These are phyloP conservation scores for Chrysomallon squamiferum DNA, from an alignment of 1,140 invertebrate genomes.

Conservation along the genomic window DNA sequence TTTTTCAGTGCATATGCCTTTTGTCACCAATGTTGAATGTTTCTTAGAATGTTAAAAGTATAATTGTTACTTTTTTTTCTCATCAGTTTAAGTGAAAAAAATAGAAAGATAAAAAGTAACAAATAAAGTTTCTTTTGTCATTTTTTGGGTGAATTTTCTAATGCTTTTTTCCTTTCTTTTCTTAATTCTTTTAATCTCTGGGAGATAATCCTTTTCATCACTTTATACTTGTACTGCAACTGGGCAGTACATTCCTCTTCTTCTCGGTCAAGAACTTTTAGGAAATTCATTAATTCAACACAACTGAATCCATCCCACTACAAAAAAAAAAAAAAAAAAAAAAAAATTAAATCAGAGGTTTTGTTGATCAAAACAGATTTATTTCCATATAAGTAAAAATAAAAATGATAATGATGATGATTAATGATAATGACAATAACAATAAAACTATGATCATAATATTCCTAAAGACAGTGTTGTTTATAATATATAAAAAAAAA, in stretches of 20 bases:
- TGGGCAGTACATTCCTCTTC: conserved; percentile 68
- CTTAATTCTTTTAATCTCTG: conserved; percentile 47
- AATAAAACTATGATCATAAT: no score
- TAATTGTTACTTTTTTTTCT: no score
- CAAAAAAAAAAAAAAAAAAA: conserved; percentile 23
- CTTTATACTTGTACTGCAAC: conserved; percentile 67
- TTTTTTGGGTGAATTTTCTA: no score
- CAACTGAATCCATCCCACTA: conserved; percentile 71
- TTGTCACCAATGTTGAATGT: no score
- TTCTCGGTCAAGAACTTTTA: conserved; percentile 69
- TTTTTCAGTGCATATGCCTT: no score
- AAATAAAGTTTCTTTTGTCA: no score
- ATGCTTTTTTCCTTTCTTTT: conserved; percentile 24
- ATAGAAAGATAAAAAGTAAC: no score
- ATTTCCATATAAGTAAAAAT: neutral
- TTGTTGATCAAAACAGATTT: neutral
- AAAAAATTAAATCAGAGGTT: neutral
- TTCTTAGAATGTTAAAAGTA: no score
- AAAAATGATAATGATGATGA: neutral
- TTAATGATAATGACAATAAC: neutral
- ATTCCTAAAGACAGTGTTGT: no score
- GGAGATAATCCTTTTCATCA: conserved; percentile 53
- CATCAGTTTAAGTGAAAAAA: no score
- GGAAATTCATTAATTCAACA: conserved; percentile 71
- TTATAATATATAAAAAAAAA: no score